Base-by-base conservation (phyloP, 1,140 invertebrate genomes). In the Sitophilus oryzae region DNA sequence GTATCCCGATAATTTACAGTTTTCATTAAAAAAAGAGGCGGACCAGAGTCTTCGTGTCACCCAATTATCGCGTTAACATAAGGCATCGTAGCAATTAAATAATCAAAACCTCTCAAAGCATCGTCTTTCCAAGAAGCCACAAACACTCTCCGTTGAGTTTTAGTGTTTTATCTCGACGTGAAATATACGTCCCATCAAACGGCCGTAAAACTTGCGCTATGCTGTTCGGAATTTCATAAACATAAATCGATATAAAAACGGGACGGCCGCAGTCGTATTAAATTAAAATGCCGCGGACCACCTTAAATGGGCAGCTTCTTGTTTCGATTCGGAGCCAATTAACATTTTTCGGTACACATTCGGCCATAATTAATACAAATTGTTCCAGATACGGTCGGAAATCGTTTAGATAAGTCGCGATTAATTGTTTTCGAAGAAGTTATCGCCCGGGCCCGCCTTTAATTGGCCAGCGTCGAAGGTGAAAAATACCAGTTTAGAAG, bases 261-360 rank as follows among this genome's bases (percentile, higher is more conserved):
- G 25, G n/a, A n/a, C n/a, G n/a, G n/a, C n/a, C n/a, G n/a, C 11
- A 6, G 11, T 30, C 25, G 25, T 30, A 30, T 30, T 11, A 11
- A 30, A 30, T 30, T 30, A 30, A 30, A 30, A 30, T 11, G 25
- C 25, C 25, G 25, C 25, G 25, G 25, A 30, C 25, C 25, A 30
- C 25, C 25, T 30, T 5, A 30, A 30, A 5, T 30, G 51, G 50
- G 19, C 55, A 46, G 55, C 55, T 57, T 25, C 56, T 52, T 42
- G 56, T 52, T 48, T 58, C 53, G 5, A 11, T 35, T 30, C 41
- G 37, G 49, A 52, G 37, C 56, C 56, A 58, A 58, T 58, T 58
- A 58, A 58, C 52, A 58, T 58, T 52, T 58, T 58, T 58, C 56
- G 56, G 56, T 58, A 52, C 56, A 58, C 56, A 45, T 52, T 52